Evolutionary conservation across 2,797 vertebrate genomes (phyloP), one percentile per base, ranked within the genome.

Genomic region (Chiloscyllium punctatum): DNA sequence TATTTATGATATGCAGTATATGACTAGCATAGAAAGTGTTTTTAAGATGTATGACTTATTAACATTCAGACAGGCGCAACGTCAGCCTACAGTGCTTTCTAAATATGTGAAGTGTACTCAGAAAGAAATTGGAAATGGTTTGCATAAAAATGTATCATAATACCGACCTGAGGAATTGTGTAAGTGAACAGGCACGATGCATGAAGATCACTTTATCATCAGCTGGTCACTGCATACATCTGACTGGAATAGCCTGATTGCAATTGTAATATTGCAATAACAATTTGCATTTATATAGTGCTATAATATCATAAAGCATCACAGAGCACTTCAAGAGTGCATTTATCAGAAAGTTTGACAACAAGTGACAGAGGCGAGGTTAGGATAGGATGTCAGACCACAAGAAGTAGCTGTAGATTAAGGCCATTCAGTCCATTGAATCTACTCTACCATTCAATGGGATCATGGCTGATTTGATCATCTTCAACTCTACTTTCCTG

Each of bases 31-130:
- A 51, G 57, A 68, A 95, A 95, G 42, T 53, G 66, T 68, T 69
- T 11, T 92, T 95, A 16, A 77, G 53, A 77, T 77, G 90, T 27
- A 95, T 95, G 74, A 48, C 69, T 48, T 11, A 95, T 95, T 74
- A 95, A 74, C 48, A 95, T 30, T 95, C 71, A 69, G 53, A 53
- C 37, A 8, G 21, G 23, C 42, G 53, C 4, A 48, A 71, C 94
- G 6, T 51, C 42, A 74, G 42, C 30, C 48, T 16, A 7, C 33
- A 48, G 30, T 74, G 71, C 42, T 68, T 69, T 21, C 4, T 62
- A 42, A 69, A 92, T 92, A 92, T 92, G 68, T 42, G 37, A 92
- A 92, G n/a, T 92, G 66, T n/a, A 69, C 66, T 92, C 62, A 69
- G 16, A 92, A 92, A 92, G 90, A 21, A 92, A 92, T 69, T 92